Evolutionary conservation across 2,113 vertebrate genomes (phyloP), one percentile per base, ranked within the genome.

Genomic region (Melanocharis versteri): DNA sequence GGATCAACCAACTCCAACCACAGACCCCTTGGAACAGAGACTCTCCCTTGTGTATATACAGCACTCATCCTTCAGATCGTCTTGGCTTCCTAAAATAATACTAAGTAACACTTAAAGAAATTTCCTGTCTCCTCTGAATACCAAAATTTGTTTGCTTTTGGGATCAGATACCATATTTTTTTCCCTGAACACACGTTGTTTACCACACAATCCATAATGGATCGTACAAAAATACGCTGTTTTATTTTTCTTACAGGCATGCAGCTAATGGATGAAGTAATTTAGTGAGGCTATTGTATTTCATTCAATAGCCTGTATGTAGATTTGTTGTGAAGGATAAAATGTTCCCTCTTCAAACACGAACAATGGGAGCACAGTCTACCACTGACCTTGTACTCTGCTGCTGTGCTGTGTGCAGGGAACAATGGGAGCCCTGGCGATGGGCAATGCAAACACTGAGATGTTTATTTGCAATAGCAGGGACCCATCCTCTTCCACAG

Each of bases 281-380:
- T 92, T 91, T 88, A 90, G 90, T 6, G 45, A 48, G 53, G 90
- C 69, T 93, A 94, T 96, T 95, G 90, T 96, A 82, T 96, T 93
- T 90, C 94, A 61, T 88, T 96, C 92, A 95, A 90, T 89, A 93
- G 90, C 40, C 88, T 90, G 44, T 94, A 95, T 95, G 96, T 95
- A 96, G 96, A 96, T 96, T 92, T 92, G 80, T 78, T 93, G 86
- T 95, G 94, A 94, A 96, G 95, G 90, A 96, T 94, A 94, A 95
- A 97, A 96, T 93, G 92, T 96, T 96, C 94, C 90, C 96, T 96
- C 86, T 97, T 71, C 79, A 90, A 81, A 33, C 40, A 40, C 57
- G 64, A 65, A 95, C 92, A 93, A 90, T 84, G 69, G 82, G 78
- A 96, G 76, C 22, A 30, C 60, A 71, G 64, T 93, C 69, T 95